Conservation (phyloP, 2,797 vertebrate genomes). For the Thamnophis elegans region DNA sequence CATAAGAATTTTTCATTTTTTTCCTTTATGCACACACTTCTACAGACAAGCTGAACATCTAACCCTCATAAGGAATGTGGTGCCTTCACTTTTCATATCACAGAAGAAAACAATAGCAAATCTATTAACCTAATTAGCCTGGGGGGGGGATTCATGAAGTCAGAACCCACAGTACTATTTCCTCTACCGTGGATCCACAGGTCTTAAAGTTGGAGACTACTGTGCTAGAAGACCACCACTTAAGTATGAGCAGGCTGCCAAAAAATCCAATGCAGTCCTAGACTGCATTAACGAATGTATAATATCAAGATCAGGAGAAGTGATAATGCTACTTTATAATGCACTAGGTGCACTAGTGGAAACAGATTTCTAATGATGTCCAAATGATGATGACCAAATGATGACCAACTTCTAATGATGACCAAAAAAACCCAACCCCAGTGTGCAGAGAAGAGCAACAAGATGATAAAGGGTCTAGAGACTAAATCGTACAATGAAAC, state of each 20-base stretch:
- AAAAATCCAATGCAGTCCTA: too few species aligned
- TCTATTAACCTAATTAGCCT: background rate
- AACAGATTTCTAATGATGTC: too few species aligned
- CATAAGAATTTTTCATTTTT: background rate
- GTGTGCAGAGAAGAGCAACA: background rate
- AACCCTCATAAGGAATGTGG: background rate
- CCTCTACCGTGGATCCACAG: background rate
- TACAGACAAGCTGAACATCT: background rate
- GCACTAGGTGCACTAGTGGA: too few species aligned
- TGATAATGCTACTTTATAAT: background rate
- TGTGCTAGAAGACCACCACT: too few species aligned
- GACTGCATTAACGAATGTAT: too few species aligned
- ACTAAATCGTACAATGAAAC: background rate
- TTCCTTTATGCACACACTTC: background rate
- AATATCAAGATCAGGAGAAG: too few species aligned
- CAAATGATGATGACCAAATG: too few species aligned
- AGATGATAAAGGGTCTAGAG: background rate
- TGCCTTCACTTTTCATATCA: background rate
- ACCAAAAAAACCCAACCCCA: too few species aligned
- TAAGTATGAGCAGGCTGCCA: too few species aligned
- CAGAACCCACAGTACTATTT: background rate
- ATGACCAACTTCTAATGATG: too few species aligned
- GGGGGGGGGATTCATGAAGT: background rate
- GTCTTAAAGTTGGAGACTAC: too few species aligned
- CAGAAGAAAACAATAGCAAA: background rate